Conservation (phyloP, 2,888 invertebrate species). For the Euzophera pinguis region DNA sequence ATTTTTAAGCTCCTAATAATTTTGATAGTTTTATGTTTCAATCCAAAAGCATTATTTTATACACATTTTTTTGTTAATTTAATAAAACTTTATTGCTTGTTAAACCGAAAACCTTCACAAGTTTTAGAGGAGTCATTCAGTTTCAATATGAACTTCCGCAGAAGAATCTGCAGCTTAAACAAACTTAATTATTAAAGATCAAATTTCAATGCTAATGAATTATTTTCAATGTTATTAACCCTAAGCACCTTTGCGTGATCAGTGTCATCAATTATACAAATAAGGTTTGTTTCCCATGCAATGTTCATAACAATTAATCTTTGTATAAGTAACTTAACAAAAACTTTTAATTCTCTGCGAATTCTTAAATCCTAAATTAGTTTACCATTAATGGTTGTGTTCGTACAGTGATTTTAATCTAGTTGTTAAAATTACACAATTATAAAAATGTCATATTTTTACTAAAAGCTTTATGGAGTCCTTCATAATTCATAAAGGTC, state of each 20-base stretch:
- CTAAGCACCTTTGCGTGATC: neutral
- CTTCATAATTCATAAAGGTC: no score
- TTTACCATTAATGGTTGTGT: neutral
- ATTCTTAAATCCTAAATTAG: neutral
- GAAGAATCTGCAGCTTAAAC: no score
- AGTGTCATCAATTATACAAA: slow-evolving; percentile 6
- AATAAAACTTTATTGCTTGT: no score
- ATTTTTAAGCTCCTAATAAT: no score
- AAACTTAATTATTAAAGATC: no score
- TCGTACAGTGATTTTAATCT: neutral
- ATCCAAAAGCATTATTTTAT: no score
- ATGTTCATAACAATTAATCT: neutral
- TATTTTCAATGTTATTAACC: neutral
- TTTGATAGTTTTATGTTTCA: no score
- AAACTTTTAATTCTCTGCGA: slow-evolving; percentile 3
- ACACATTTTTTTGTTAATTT: no score
- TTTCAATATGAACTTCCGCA: no score
- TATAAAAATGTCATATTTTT: neutral
- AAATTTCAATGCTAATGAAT: neutral
- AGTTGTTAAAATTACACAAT: no score
- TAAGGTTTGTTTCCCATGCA: neutral
- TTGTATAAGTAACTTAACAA: slow-evolving; percentile 5
- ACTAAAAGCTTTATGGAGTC: neutral
- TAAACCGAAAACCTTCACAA: no score
- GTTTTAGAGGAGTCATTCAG: no score